Evolutionary conservation across 2,113 vertebrate genomes (phyloP).

Genomic region (Ifrita kowaldi): DNA sequence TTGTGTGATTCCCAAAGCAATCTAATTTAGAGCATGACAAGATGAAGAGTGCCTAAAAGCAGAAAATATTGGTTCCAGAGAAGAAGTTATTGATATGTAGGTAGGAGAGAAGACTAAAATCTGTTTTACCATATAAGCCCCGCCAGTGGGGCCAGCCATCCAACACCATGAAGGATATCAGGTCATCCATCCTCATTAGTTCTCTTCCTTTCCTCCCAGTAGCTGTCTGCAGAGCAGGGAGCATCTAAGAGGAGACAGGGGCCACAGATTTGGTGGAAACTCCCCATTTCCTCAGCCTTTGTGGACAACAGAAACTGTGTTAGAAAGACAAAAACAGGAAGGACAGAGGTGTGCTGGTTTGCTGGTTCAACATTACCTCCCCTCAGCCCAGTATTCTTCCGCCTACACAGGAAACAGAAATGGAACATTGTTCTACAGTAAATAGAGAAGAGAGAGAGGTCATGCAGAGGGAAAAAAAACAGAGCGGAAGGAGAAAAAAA

Average conservation of each 20-base stretch:
- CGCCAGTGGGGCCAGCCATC: not conserved
- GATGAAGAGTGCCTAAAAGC: not conserved
- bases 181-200: not conserved
- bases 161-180: not conserved
- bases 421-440: not conserved
- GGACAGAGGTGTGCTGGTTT: not conserved
- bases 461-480: not conserved
- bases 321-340: not conserved
- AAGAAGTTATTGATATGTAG: not conserved
- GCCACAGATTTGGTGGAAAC: not conserved
- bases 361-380: not conserved
- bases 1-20: not conserved
- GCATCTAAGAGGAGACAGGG: not conserved
- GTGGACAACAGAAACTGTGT: not conserved
- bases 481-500: not conserved
- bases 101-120: not conserved
- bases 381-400: not conserved
- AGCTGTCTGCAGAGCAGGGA: not conserved
- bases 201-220: not conserved
- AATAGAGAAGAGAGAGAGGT: not conserved
- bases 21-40: not conserved
- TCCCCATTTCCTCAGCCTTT: not conserved
- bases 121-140: not conserved
- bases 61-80: not conserved
- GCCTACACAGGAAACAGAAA: not conserved